These are phyloP conservation scores for Siniperca chuatsi DNA, from an alignment of 2,113 vertebrate genomes.

Conservation along the genomic window DNA sequence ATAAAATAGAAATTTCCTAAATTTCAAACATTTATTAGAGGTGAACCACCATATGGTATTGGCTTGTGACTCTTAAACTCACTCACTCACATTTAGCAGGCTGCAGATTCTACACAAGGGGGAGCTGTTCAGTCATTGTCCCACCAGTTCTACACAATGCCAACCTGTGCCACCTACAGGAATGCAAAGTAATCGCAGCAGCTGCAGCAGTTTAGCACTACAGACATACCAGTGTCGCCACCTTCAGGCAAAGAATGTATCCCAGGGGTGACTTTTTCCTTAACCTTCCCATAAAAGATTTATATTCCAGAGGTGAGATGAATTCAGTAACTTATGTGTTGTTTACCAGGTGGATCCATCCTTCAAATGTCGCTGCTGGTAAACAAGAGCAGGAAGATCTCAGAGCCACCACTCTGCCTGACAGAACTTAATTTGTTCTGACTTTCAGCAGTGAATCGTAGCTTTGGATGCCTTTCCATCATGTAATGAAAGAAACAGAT, in stretches of 20 bases:
- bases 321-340: not conserved
- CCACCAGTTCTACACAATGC: not conserved
- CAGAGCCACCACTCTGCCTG: not conserved
- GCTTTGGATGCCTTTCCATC: not conserved
- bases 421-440: not conserved
- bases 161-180: not conserved
- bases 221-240: not conserved
- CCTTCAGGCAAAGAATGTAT: not conserved
- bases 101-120: not conserved
- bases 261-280: not conserved
- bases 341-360: not conserved
- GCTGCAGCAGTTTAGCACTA: not conserved
- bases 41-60: not conserved
- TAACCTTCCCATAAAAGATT: not conserved
- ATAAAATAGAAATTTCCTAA: no score
- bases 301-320: not conserved
- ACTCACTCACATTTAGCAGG: not conserved
- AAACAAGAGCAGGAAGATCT: not conserved
- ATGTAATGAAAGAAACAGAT: slow-evolving; percentile 13
- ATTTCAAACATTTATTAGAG: no score
- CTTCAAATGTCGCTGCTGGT: not conserved
- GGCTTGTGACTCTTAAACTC: not conserved
- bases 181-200: not conserved
- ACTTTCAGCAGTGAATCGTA: not conserved
- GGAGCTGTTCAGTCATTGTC: not conserved